Conservation (phyloP, 2,797 vertebrate species). For the Miichthys miiuy region DNA sequence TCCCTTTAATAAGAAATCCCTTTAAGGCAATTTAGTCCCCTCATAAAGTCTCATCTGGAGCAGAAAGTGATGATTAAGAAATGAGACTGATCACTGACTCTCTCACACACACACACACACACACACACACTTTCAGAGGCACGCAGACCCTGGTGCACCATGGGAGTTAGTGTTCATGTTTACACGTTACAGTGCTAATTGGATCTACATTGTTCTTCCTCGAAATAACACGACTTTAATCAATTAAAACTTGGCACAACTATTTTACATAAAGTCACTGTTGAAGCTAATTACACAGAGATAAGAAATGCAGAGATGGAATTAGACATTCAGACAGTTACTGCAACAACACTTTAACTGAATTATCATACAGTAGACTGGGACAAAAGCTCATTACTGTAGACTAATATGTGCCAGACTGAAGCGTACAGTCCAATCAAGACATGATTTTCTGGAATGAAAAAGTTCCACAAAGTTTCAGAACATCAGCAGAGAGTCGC, state of each 20-base stretch:
- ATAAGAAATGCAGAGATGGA: constrained; percentile 74
- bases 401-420: not conserved
- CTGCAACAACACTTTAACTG: constrained; percentile 15
- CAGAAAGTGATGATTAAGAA: constrained; percentile 91
- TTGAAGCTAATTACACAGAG: constrained; percentile 91
- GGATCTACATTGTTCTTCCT: constrained; percentile 71
- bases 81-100: constrained; percentile 72
- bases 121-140: constrained; percentile 24
- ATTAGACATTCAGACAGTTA: constrained; percentile 37
- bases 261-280: constrained; percentile 77
- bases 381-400: constrained; percentile 7
- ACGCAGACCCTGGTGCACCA: constrained; percentile 53
- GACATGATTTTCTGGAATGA: not conserved
- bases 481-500: not conserved
- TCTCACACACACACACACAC: constrained; percentile 43
- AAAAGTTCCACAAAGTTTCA: not conserved
- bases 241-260: constrained; percentile 71
- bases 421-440: not conserved
- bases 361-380: constrained; percentile 15
- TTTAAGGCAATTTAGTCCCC: constrained; percentile 92
- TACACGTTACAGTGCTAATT: constrained; percentile 75
- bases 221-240: constrained; percentile 68
- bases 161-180: constrained; percentile 75
- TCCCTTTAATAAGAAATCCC: constrained; percentile 94
- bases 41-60: constrained; percentile 92